Evolutionary conservation across 2,113 vertebrate genomes (phyloP).

Genomic region (human): GRCh38 chr12:77458501-77459000

Average conservation of each 20-base stretch:
- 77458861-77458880: background rate
- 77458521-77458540: background rate
- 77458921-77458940: background rate
- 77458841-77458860: background rate
- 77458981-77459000: background rate
- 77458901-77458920: slow-evolving; percentile 26
- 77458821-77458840: background rate
- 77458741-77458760: background rate
- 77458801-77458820: background rate
- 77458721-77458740: slow-evolving; percentile 16
- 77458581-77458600: background rate
- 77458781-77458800: slow-evolving; percentile 35
- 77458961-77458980: background rate
- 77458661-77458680: background rate
- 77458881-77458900: slow-evolving; percentile 51
- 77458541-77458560: background rate
- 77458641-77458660: background rate
- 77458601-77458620: background rate
- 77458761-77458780: background rate
- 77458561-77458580: background rate
- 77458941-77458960: background rate
- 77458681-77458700: fast-evolving
- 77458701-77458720: background rate
- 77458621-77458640: background rate
- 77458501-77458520: background rate